Conservation (phyloP, 2,797 vertebrate species). For the Hippocampus kuda region DNA sequence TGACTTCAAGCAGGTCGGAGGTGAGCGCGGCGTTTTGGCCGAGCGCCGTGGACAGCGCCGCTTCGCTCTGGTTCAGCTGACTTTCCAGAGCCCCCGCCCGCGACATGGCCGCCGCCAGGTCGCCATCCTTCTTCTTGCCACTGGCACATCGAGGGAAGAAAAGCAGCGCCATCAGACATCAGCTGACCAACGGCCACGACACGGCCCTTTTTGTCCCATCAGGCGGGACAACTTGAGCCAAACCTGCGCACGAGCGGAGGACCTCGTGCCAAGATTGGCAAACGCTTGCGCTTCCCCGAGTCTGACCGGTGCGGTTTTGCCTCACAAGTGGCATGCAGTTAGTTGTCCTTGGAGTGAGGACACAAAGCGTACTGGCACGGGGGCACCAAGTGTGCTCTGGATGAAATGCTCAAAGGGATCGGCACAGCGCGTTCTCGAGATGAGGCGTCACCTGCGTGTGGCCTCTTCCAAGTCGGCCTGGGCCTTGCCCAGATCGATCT, state of each 20-base stretch:
- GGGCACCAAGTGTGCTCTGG: too few relatives aligned
- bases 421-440: too few relatives aligned
- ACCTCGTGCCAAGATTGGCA: background rate
- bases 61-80: slow-evolving; percentile 81
- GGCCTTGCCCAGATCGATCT: slow-evolving; percentile 89
- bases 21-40: slow-evolving; percentile 75
- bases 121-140: slow-evolving; percentile 83
- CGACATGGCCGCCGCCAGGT: slow-evolving; percentile 72
- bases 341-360: background rate
- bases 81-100: slow-evolving; percentile 80
- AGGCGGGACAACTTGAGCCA: background rate
- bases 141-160: slow-evolving; percentile 46
- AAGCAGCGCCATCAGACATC: background rate
- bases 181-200: too few relatives aligned
- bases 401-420: background rate
- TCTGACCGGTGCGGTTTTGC: too few relatives aligned
- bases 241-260: background rate
- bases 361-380: too few relatives aligned
- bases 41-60: slow-evolving; percentile 73
- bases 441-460: slow-evolving; percentile 61
- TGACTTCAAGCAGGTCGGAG: slow-evolving; percentile 75
- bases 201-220: too few relatives aligned
- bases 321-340: too few relatives aligned
- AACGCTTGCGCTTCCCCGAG: too few relatives aligned
- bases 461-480: slow-evolving; percentile 82